Conservation (phyloP, 2,797 vertebrate genomes). For the Threskiornis aethiopicus region DNA sequence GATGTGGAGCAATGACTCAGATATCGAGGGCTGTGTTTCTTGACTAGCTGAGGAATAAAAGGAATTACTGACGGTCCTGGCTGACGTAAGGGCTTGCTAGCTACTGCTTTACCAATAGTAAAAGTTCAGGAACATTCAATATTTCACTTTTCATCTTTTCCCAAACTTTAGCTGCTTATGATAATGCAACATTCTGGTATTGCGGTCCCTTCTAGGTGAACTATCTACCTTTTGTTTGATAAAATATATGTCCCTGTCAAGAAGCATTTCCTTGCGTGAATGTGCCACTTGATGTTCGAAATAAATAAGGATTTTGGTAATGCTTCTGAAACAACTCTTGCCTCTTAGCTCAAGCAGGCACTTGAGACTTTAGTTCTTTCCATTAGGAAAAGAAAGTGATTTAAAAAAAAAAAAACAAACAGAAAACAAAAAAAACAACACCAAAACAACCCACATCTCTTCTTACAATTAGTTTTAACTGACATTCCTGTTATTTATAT, state of each 20-base stretch:
- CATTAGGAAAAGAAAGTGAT: too few species aligned
- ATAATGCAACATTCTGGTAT: not conserved
- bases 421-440: too few species aligned
- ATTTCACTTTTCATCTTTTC: not conserved
- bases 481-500: not conserved
- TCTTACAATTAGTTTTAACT: not conserved
- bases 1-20: conserved; percentile 10
- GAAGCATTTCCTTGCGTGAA: not conserved
- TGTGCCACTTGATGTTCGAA: not conserved
- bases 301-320: not conserved
- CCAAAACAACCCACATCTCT: too few species aligned
- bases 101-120: not conserved
- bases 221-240: not conserved
- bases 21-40: not conserved
- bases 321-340: not conserved
- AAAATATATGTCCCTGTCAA: not conserved
- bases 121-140: not conserved
- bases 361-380: not conserved
- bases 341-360: not conserved
- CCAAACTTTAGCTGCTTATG: not conserved
- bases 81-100: not conserved
- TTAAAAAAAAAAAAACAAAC: too few species aligned
- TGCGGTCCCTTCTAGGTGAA: not conserved
- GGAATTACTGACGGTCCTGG: accelerated
- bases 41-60: not conserved